Conservation (phyloP, 1,140 invertebrate genomes). For the Drosophila baimaii region DNA sequence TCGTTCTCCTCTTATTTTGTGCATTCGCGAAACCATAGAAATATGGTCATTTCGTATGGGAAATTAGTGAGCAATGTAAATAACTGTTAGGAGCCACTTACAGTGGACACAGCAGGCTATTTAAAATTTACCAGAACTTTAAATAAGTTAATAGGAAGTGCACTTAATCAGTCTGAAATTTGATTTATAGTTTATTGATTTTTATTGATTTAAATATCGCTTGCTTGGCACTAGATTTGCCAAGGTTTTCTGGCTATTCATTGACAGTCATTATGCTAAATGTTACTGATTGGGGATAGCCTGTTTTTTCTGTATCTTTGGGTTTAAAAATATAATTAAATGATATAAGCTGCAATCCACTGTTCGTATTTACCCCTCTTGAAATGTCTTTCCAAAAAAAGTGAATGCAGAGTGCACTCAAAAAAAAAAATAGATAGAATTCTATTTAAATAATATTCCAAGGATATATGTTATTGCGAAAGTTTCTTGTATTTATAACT, state of each 20-base stretch:
- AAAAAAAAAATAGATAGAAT: not conserved
- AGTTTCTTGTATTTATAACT: no score
- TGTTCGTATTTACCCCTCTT: not conserved
- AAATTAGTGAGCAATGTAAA: conserved; percentile 80
- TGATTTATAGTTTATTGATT: no score
- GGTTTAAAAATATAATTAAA: not conserved
- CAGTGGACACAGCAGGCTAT: not conserved
- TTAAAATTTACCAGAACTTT: not conserved
- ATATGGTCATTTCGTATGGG: conserved; percentile 46
- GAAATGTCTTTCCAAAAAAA: not conserved
- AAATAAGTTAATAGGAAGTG: not conserved
- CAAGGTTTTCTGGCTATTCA: not conserved
- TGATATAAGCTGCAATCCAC: not conserved
- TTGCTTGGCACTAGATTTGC: not conserved
- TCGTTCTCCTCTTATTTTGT: conserved; percentile 11
- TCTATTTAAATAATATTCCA: no score
- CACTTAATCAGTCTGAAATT: no score
- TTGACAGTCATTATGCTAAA: no score
- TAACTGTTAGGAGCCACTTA: conserved; percentile 79
- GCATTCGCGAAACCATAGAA: conserved; percentile 63
- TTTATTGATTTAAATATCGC: no score
- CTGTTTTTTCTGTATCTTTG: not conserved
- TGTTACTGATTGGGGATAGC: not conserved
- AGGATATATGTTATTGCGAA: no score
- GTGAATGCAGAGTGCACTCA: not conserved